phyloP scores from a whole-genome alignment of 2,888 invertebrate genomes.

The Brachyopa scutellaris region DNA sequence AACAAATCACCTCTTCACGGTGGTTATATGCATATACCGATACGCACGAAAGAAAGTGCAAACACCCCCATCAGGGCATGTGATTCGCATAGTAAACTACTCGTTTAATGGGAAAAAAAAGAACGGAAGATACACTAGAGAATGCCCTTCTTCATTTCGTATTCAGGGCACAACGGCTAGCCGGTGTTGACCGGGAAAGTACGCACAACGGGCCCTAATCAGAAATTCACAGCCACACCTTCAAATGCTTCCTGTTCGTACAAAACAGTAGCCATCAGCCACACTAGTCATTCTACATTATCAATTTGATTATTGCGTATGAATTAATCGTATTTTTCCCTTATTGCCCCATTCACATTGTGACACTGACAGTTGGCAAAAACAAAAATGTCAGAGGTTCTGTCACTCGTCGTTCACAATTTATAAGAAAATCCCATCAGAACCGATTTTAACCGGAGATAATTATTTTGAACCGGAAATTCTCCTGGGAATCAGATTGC shows the following conservation, averaged over 20 bases:
- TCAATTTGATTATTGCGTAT: not conserved
- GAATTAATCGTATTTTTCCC: not conserved
- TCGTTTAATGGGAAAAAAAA: slow-evolving; percentile 1
- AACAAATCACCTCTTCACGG: not conserved
- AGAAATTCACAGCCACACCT: slow-evolving; percentile 59
- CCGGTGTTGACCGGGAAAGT: slow-evolving; percentile 60
- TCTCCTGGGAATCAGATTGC: slow-evolving; percentile 30
- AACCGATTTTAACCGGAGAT: slow-evolving; percentile 23
- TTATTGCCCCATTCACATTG: slow-evolving; percentile 22
- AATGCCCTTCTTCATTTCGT: slow-evolving; percentile 41
- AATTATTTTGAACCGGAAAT: slow-evolving; percentile 54
- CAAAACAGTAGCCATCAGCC: slow-evolving; percentile 30
- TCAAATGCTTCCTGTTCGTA: slow-evolving; percentile 65
- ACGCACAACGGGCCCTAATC: slow-evolving; percentile 54
- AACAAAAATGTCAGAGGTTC: not conserved
- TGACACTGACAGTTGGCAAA: slow-evolving; percentile 13
- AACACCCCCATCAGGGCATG: slow-evolving; percentile 41
- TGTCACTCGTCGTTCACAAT: slow-evolving; percentile 1
- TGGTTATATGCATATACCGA: slow-evolving; percentile 12
- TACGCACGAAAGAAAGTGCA: slow-evolving; percentile 57
- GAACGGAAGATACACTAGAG: not conserved
- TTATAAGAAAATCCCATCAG: slow-evolving; percentile 22
- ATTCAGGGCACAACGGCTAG: slow-evolving; percentile 39
- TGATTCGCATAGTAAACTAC: slow-evolving; percentile 40
- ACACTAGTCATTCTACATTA: slow-evolving; percentile 1